Evolutionary conservation across 2,797 vertebrate species (phyloP).

Genomic region (Otolemur crassicaudatus): DNA sequence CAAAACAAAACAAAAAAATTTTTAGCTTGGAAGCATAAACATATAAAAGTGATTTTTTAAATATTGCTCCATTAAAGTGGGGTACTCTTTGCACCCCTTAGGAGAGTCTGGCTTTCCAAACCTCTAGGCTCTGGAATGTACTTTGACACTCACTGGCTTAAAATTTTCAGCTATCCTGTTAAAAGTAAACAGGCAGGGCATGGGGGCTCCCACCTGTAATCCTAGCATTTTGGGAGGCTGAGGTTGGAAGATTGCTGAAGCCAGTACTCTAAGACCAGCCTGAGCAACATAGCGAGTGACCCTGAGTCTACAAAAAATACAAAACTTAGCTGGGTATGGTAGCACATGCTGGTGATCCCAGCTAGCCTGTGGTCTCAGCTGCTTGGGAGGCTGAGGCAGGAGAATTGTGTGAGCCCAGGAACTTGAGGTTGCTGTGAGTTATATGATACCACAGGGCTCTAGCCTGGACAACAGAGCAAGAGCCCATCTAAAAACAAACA

Average conservation of each 20-base stretch:
- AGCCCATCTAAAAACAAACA: neutral
- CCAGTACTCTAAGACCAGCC: no score
- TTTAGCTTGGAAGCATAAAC: conserved; percentile 12
- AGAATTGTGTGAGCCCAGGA: neutral
- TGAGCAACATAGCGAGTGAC: no score
- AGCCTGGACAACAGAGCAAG: neutral
- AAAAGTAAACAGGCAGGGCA: neutral
- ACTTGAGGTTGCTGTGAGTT: no score
- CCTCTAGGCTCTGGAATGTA: neutral
- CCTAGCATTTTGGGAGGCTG: no score
- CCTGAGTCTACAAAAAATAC: no score
- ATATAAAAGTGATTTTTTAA: neutral
- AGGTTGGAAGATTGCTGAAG: no score
- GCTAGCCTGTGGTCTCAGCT: no score
- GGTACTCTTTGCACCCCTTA: neutral
- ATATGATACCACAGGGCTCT: neutral
- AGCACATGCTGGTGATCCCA: no score
- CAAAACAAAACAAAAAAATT: neutral
- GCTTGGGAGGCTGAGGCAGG: neutral
- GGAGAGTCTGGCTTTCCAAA: neutral
- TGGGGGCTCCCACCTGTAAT: no score
- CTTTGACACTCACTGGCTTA: conserved; percentile 30
- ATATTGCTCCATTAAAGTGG: neutral
- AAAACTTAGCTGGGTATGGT: no score
- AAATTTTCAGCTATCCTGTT: neutral